Conservation (phyloP, 2,888 invertebrate genomes). For the Chaetogeoica ovagalla region DNA sequence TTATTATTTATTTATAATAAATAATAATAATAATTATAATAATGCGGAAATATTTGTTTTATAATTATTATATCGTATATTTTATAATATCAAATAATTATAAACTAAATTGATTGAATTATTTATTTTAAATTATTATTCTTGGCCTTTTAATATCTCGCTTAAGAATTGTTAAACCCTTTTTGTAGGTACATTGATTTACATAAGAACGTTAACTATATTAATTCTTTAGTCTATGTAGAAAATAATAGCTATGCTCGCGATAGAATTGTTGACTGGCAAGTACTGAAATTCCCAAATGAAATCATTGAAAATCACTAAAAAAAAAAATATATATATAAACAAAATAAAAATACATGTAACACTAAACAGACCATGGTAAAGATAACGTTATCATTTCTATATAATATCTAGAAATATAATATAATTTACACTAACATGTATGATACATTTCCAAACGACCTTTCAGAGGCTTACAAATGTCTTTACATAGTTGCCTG, state of each 20-base stretch:
- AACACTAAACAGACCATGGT: background rate
- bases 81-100: no score
- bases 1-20: no score
- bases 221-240: slow-evolving; percentile 28
- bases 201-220: no score
- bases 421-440: slow-evolving; percentile 1
- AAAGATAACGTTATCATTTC: background rate
- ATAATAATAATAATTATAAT: no score
- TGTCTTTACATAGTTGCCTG: slow-evolving; percentile 7
- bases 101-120: no score
- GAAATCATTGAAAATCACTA: slow-evolving; percentile 42
- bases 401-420: background rate
- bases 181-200: no score
- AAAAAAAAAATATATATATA: background rate
- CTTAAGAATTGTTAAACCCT: no score
- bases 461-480: slow-evolving; percentile 12
- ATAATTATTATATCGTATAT: no score
- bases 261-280: slow-evolving; percentile 3
- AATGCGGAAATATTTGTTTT: no score
- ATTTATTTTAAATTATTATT: no score
- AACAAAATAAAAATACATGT: no score
- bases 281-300: slow-evolving; percentile 43
- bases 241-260: slow-evolving; percentile 31
- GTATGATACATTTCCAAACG: slow-evolving; percentile 12
- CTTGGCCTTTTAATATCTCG: no score